phyloP scores from a whole-genome alignment of 1,140 invertebrate genomes.

The Drosophila malerkotliana region DNA sequence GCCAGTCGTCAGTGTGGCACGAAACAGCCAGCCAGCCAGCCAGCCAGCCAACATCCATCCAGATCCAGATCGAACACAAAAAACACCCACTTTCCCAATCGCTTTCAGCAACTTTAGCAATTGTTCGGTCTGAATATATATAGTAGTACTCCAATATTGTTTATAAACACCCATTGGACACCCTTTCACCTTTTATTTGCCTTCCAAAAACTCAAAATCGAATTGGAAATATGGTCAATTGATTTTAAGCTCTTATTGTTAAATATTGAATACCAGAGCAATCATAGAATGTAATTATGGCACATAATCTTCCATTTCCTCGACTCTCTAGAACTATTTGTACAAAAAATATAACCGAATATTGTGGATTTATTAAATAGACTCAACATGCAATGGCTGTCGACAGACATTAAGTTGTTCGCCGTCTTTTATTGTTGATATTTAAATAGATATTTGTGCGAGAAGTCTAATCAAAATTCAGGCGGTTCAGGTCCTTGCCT shows the following conservation, averaged over 20 bases:
- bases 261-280: slow-evolving; percentile 18
- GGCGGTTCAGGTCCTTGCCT: background rate
- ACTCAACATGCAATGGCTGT: slow-evolving; percentile 29
- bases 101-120: slow-evolving; percentile 11
- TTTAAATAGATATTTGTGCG: slow-evolving; percentile 39
- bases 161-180: slow-evolving; percentile 25
- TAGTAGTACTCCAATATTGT: slow-evolving; percentile 10
- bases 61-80: background rate
- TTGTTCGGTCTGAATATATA: slow-evolving; percentile 16
- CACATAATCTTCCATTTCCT: background rate
- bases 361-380: slow-evolving; percentile 8
- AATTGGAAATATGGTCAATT: slow-evolving; percentile 24
- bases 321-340: no score
- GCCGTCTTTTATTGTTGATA: slow-evolving; percentile 48
- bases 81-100: background rate
- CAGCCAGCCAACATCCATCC: no score
- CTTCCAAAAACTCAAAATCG: background rate
- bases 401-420: slow-evolving; percentile 47
- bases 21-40: background rate
- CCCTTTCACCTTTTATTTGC: slow-evolving; percentile 5
- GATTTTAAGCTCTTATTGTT: slow-evolving; percentile 17
- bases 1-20: slow-evolving; percentile 24
- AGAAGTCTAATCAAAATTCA: slow-evolving; percentile 37
- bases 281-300: background rate
- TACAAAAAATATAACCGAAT: background rate